A percentile compares a stretch with the other conserved stretches of the same genome.
These are phyloP conservation scores for Drosophila varians DNA, from an alignment of 1,140 invertebrate genomes.

Conservation along the genomic window DNA sequence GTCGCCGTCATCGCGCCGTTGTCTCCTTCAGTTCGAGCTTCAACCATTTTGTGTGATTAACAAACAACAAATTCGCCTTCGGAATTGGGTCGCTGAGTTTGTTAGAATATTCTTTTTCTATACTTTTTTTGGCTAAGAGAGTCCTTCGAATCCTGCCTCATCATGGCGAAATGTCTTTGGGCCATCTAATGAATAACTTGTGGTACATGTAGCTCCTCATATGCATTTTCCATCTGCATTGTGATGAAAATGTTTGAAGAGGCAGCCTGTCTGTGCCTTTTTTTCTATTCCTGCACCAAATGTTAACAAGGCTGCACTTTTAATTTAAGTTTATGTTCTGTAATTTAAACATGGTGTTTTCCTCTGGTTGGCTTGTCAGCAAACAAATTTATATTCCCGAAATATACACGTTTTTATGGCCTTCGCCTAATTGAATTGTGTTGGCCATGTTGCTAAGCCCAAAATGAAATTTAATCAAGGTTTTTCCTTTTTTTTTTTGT, in stretches of 20 bases:
- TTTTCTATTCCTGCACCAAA: too few species aligned
- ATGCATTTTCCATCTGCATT: conserved; percentile 11
- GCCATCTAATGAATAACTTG: conserved; percentile 26
- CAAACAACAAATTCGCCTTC: conserved; percentile 33
- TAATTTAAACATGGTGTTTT: not conserved
- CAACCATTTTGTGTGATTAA: conserved; percentile 57
- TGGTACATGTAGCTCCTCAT: conserved; percentile 17
- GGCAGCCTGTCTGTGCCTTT: too few species aligned
- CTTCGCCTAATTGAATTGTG: conserved; percentile 1
- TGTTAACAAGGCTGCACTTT: not conserved
- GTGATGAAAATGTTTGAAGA: not conserved
- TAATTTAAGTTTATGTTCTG: not conserved
- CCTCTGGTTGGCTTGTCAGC: not conserved
- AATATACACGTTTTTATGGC: not conserved
- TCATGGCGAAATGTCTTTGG: conserved; percentile 15
- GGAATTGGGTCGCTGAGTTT: conserved; percentile 50
- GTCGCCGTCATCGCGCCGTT: conserved; percentile 23
- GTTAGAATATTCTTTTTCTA: conserved; percentile 9
- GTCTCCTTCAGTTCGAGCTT: conserved; percentile 17
- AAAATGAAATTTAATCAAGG: not conserved
- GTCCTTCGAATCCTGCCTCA: not conserved
- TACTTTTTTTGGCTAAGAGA: conserved; percentile 1
- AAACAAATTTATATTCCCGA: not conserved
- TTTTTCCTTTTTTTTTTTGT: not conserved
- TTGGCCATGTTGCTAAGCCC: not conserved